Conservation (phyloP, 2,888 invertebrate species). For the Tetheella fluctuosa region DNA sequence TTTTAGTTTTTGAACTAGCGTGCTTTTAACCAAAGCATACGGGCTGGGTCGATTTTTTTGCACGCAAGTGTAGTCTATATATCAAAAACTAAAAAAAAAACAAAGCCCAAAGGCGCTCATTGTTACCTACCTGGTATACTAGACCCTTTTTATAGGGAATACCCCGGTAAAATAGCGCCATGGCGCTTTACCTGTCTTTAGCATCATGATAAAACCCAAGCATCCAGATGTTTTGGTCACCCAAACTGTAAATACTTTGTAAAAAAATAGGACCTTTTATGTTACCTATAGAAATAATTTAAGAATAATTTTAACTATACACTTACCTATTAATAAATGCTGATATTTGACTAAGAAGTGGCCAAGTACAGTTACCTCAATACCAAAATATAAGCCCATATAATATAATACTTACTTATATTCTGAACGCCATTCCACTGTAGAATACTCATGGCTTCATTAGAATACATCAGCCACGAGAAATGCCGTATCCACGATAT, state of each 20-base stretch:
- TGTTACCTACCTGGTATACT: slow-evolving; percentile 37
- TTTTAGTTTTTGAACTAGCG: too few species aligned
- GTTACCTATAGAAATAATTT: too few species aligned
- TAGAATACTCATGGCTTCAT: slow-evolving; percentile 91
- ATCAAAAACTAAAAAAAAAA: background rate
- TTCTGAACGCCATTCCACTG: slow-evolving; percentile 92
- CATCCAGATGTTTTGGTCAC: background rate
- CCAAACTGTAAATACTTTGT: background rate
- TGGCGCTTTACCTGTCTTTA: slow-evolving; percentile 38
- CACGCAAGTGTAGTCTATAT: too few species aligned
- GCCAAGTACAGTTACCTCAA: too few species aligned
- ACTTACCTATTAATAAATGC: too few species aligned
- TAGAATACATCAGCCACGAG: slow-evolving; percentile 94
- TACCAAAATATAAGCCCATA: too few species aligned
- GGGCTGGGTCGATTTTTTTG: too few species aligned
- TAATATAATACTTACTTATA: slow-evolving; percentile 84
- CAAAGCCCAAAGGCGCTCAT: slow-evolving; percentile 15
- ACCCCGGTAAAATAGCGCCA: slow-evolving; percentile 40
- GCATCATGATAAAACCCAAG: slow-evolving; percentile 4
- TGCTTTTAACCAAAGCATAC: too few species aligned
- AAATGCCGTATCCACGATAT: slow-evolving; percentile 91
- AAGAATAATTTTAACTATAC: too few species aligned
- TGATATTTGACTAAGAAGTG: too few species aligned
- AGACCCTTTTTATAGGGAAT: slow-evolving; percentile 55
- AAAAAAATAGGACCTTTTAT: background rate